Evolutionary conservation across 23 tunicate genomes (phyloP).

Genomic region (Trididemnum clinides): DNA sequence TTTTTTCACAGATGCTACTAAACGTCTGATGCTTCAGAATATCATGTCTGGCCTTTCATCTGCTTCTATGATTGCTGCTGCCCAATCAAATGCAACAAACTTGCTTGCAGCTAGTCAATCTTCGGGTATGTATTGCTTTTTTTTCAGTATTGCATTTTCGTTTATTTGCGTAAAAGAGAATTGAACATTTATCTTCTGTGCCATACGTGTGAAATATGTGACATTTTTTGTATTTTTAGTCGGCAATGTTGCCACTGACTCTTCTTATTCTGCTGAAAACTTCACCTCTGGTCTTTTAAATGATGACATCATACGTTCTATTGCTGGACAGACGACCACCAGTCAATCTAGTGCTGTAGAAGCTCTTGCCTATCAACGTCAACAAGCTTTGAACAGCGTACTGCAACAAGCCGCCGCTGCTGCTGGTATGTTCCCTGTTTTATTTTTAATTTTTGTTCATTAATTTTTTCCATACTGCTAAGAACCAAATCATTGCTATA

Average conservation of each 20-base stretch:
- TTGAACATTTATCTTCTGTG: too few relatives aligned
- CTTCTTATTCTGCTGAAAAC: conserved; percentile 41
- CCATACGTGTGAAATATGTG: too few relatives aligned
- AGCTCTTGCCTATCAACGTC: conserved; percentile 50
- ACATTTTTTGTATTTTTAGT: background rate
- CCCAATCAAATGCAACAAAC: conserved; percentile 50
- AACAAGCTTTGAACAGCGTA: conserved; percentile 56
- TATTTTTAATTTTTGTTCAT: too few relatives aligned
- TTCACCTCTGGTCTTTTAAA: conserved; percentile 55
- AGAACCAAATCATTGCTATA: too few relatives aligned
- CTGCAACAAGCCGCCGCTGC: conserved; percentile 79
- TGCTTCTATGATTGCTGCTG: conserved; percentile 60
- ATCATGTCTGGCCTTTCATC: conserved; percentile 75
- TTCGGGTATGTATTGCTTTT: conserved; percentile 35
- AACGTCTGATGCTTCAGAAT: conserved; percentile 60
- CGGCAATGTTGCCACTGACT: conserved; percentile 24
- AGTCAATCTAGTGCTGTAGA: background rate
- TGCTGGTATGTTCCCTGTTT: conserved; percentile 26
- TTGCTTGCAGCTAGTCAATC: conserved; percentile 55
- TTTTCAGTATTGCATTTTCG: too few relatives aligned
- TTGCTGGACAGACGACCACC: conserved; percentile 44
- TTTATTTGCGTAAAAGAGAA: too few relatives aligned
- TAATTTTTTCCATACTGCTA: too few relatives aligned
- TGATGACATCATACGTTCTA: conserved; percentile 48
- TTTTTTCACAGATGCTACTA: conserved; percentile 41